Evolutionary conservation across 1,140 invertebrate genomes (phyloP), one percentile per base, ranked within the genome.

Genomic region (Dolichoris vasculosae): DNA sequence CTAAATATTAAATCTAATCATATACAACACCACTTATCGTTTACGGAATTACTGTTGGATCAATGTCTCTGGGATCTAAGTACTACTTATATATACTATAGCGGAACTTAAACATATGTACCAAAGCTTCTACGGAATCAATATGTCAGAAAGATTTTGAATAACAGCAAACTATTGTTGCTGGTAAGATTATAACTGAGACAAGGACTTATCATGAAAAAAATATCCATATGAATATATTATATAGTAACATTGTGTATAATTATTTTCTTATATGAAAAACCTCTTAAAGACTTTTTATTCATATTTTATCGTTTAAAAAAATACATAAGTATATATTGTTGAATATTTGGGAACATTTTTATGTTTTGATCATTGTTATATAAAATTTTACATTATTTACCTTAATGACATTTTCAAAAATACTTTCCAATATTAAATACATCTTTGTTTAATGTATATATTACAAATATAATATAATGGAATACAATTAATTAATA

Each of bases 41-140:
- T 71, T 71, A 71, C 23, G 26, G 6, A 71, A 71, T 23, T 23
- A 71, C 38, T 43, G 43, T 73, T 23, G 13, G 2, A 8, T 43
- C 69, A 11, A n/a, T 73, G n/a, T 80, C 26, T 20, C 35, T n/a
- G 38, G n/a, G 43, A 79, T 79, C 26, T 79, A 40, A 64, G 51
- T 79, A 79, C 35, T 64, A 63, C 55, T 40, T 79, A 48, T 79
- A 63, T 23, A 80, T 9, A n/a, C 55, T 32, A 40, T 67, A 80
- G 11, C 46, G 35, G 13, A 80, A 80, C 26, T 46, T 20, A 64
- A 79, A 63, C 40, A 64, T n/a, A 6, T 73, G 38, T 43, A 40
- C 4, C 55, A 26, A 73, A 2, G 15, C 26, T 30, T 80, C 78
- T 4, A 9, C 32, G 40, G 17, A 67, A 73, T 3, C 7, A 43